Evolutionary conservation across 2,888 invertebrate species (phyloP), one percentile per base, ranked within the genome.

Genomic region (Stenurella melanura): DNA sequence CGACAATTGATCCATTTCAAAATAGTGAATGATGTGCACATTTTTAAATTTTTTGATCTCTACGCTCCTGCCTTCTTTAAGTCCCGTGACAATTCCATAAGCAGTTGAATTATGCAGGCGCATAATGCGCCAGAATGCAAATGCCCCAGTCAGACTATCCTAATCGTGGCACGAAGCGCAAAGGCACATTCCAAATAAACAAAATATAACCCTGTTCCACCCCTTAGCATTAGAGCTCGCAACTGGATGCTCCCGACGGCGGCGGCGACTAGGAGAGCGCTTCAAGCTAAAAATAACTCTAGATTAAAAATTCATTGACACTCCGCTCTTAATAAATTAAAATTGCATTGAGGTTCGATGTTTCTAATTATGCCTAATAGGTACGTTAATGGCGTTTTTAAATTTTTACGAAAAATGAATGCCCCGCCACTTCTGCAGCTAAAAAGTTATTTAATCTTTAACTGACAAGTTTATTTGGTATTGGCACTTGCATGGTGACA

Each of bases 271-370:
- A 73, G 73, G 69, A 74, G 61, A 57, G 75, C 72, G 75, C 77
- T 76, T 56, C 19, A 71, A 56, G 75, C 82, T 83, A 83, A 84
- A 84, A 84, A 83, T 84, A 84, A 81, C 81, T 82, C 68, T 58
- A 75, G 81, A 84, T 85, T 82, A 85, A 84, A 81, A 83, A 83
- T 85, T 83, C 81, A 85, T 83, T 80, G 83, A 84, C 83, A 84
- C 81, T 81, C 82, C 82, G 87, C 87, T 87, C 87, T 87, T 86
- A 86, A 85, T 84, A 82, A 85, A 88, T 88, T 87, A 87, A 87
- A 87, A 86, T 87, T 87, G 87, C 85, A 87, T 86, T 86, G 84
- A 86, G 87, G 82, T 85, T 87, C 85, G 84, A 87, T 87, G 86
- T 85, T 84, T 83, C 86, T 87, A 87, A 88, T 88, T 87, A 87